phyloP scores from a whole-genome alignment of 2,797 vertebrate genomes.

The Girardinus metallicus region DNA sequence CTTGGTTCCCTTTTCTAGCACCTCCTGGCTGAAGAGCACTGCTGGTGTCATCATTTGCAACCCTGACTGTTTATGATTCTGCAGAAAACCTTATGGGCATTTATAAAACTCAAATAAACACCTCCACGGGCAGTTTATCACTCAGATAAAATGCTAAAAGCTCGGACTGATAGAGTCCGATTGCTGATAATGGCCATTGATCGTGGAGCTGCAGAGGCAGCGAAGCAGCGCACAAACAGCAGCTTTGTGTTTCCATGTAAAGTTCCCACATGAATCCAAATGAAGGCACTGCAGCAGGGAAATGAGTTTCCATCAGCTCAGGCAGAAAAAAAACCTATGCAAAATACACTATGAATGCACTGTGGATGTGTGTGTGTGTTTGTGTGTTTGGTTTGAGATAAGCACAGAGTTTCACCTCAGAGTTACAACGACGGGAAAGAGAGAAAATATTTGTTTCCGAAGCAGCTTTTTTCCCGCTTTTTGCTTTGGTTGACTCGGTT shows the following conservation, averaged over 20 bases:
- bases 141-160: constrained; percentile 16
- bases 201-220: constrained; percentile 15
- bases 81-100: constrained; percentile 5
- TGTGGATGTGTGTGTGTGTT: neutral
- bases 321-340: constrained; percentile 20
- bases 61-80: neutral
- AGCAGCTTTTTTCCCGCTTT: neutral
- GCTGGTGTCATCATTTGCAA: neutral
- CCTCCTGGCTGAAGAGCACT: neutral
- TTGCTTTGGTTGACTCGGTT: constrained; percentile 6
- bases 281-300: constrained; percentile 31
- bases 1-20: neutral
- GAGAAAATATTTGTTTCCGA: neutral
- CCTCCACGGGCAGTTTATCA: neutral
- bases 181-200: constrained; percentile 21
- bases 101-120: neutral
- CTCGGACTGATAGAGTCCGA: constrained; percentile 22
- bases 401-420: constrained; percentile 2
- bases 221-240: constrained; percentile 19
- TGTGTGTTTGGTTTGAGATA: neutral
- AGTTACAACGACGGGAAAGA: neutral
- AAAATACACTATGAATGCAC: constrained; percentile 21
- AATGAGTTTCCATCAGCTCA: constrained; percentile 37
- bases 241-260: constrained; percentile 40
- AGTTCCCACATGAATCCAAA: constrained; percentile 40